phyloP scores from a whole-genome alignment of 2,888 invertebrate genomes.

The Andrena praecox region DNA sequence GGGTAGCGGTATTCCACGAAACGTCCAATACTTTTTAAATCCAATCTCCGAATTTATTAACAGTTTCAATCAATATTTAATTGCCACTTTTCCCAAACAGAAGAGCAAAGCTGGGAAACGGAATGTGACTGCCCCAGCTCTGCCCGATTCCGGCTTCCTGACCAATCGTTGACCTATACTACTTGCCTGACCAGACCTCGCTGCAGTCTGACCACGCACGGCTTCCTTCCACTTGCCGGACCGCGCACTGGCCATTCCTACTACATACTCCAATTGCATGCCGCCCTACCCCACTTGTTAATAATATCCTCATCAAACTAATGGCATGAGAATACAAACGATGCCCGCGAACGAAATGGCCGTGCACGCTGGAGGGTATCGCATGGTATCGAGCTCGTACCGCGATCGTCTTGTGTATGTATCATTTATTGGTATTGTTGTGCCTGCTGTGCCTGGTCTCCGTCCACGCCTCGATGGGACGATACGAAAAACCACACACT shows the following conservation, averaged over 20 bases:
- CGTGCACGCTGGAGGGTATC: conserved; percentile 41
- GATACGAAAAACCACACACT: conserved; percentile 24
- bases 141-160: not conserved
- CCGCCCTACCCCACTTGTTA: not conserved
- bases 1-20: not conserved
- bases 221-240: too few species aligned
- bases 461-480: conserved; percentile 33
- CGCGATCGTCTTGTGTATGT: conserved; percentile 66
- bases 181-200: not conserved
- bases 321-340: not conserved
- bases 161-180: not conserved
- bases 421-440: conserved; percentile 74
- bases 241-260: too few species aligned
- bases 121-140: too few species aligned
- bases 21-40: too few species aligned
- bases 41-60: too few species aligned
- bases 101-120: too few species aligned
- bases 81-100: too few species aligned
- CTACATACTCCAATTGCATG: too few species aligned
- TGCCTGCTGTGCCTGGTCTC: conserved; percentile 68
- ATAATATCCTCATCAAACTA: not conserved
- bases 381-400: conserved; percentile 62
- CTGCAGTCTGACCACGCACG: too few species aligned
- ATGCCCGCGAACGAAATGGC: conserved; percentile 6
- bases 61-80: not conserved